Evolutionary conservation across 2,113 vertebrate species (phyloP).

Genomic region (Bothrops jararaca): DNA sequence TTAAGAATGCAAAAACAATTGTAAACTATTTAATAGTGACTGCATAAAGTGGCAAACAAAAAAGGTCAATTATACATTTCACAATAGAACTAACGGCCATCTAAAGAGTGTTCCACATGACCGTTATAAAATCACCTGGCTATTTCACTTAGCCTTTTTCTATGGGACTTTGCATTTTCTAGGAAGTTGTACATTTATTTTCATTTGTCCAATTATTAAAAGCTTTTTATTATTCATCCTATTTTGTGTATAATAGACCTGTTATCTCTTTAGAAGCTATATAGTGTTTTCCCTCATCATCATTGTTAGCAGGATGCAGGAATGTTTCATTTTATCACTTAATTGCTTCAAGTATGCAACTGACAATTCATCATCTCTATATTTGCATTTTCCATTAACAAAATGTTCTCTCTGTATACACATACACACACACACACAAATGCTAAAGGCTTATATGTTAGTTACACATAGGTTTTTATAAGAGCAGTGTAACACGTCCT

Average conservation of each 20-base stretch:
- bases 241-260: constrained; percentile 30
- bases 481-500: constrained; percentile 50
- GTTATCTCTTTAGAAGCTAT: constrained; percentile 29
- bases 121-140: not conserved
- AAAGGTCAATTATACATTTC: not conserved
- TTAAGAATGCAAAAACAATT: not conserved
- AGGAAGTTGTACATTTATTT: constrained; percentile 33
- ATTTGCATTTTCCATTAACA: constrained; percentile 46
- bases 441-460: constrained; percentile 46
- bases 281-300: not conserved
- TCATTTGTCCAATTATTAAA: constrained; percentile 39
- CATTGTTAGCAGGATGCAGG: constrained; percentile 36
- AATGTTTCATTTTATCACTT: constrained; percentile 49
- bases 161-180: constrained; percentile 29
- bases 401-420: constrained; percentile 47
- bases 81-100: not conserved
- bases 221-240: constrained; percentile 20
- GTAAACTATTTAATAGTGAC: not conserved
- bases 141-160: constrained; percentile 9
- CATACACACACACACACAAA: not conserved
- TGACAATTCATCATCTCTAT: constrained; percentile 53
- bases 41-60: not conserved
- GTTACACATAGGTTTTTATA: constrained; percentile 63
- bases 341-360: constrained; percentile 60
- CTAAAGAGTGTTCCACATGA: not conserved